Base-by-base conservation (phyloP, 2,888 invertebrate species). In the Rhingia campestris region DNA sequence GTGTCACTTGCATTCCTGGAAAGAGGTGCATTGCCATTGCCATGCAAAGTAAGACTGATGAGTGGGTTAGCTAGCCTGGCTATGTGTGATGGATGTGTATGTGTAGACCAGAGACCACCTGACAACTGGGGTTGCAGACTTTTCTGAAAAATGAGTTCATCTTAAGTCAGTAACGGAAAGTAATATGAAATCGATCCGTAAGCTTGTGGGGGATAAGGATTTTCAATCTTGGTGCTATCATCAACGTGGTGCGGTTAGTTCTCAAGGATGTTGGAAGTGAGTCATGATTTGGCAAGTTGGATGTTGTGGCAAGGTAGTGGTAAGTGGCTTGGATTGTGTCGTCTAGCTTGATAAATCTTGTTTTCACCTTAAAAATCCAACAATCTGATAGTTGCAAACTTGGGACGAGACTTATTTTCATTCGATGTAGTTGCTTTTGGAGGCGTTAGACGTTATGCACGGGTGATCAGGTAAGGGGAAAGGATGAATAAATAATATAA, bases 131-230 rank as follows among this genome's bases (percentile, higher is more conserved):
- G 51, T 54, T 69, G 39, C 39, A 58, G 58, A 74, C 45, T 63
- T 63, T 67, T 64, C 58, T 82, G 73, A 74, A 79, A 74, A 74
- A 79, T 79, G 67, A 73, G 49, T 63, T 82, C 58, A 53, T 22
- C 61, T 54, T 76, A 51, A 51, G 73, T 39, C 73, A 58, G 61
- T 63, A 73, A 54, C 39, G 56, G 32, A 43, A 69, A 77, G 67
- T 69, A 64, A 82, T 82, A 56, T 30, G 58, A 47, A 79, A 79
- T 53, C 64, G 58, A 82, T 69, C 14, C 58, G 35, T 22, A 39
- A n/a, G 22, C 39, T 14, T 33, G 33, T 61, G 37, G 32, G 14
- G 37, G 30, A 7, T 10, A 43, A 33, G 45, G 10, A 39, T 58
- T 54, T 53, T 35, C 33, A 7, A 6, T 41, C 58, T 39, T 64